Percentiles rank a stretch among this genome's conserved stretches.
Conservation (phyloP, 2,113 vertebrate species). For the Brachyhypopomus gauderio region DNA sequence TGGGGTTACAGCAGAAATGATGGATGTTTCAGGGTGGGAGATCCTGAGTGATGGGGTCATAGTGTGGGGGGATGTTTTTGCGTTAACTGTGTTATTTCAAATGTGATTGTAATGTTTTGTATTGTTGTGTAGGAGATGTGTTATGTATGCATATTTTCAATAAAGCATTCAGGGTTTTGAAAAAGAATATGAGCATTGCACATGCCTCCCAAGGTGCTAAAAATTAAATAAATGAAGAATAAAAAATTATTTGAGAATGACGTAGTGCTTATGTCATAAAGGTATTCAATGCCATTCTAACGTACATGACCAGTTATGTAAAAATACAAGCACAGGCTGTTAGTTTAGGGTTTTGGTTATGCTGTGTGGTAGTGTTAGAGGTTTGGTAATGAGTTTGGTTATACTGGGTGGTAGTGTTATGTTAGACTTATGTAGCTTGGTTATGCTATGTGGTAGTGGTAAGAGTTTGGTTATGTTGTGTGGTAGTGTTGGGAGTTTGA, state of each 20-base stretch:
- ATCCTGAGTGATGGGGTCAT: slow-evolving; percentile 55
- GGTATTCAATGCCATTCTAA: no score
- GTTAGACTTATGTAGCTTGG: no score
- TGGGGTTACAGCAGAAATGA: neutral
- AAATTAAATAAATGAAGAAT: neutral
- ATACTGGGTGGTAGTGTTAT: no score
- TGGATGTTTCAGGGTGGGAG: neutral
- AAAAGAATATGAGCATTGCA: slow-evolving; percentile 26
- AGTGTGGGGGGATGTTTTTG: slow-evolving; percentile 54
- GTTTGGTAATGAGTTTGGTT: no score
- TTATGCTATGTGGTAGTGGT: no score
- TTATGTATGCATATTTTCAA: slow-evolving; percentile 83
- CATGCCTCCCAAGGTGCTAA: neutral
- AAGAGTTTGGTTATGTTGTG: no score
- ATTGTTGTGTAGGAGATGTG: slow-evolving; percentile 81
- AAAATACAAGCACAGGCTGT: neutral
- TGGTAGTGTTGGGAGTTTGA: no score
- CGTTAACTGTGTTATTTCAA: slow-evolving; percentile 69
- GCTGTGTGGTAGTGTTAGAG: no score
- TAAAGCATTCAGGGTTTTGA: slow-evolving; percentile 83
- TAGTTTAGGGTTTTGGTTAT: no score
- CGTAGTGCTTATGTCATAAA: neutral
- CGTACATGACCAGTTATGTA: no score
- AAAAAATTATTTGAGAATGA: neutral
- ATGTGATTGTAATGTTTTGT: slow-evolving; percentile 84